Evolutionary conservation across 92 coral and sea anemone species (phyloP).

Genomic region (Phymanthus crucifer): DNA sequence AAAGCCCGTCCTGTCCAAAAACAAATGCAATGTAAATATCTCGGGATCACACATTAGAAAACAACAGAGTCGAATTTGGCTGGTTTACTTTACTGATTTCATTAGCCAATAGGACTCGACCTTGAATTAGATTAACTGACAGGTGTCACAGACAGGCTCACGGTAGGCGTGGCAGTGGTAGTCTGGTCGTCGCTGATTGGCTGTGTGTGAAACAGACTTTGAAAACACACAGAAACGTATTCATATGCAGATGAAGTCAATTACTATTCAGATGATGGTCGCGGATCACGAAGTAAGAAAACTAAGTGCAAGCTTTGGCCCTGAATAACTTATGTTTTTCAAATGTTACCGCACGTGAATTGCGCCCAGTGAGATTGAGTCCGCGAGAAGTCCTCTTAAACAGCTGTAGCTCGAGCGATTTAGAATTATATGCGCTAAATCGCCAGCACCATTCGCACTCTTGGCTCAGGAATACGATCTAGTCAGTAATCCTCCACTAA

Average conservation of each 20-base stretch:
- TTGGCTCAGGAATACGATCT: slow-evolving; percentile 9
- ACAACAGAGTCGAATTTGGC: slow-evolving; percentile 69
- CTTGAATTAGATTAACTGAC: slow-evolving; percentile 82
- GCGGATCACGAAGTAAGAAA: slow-evolving; percentile 45
- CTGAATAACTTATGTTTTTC: slow-evolving; percentile 23
- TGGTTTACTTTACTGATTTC: slow-evolving; percentile 74
- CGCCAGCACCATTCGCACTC: slow-evolving; percentile 6
- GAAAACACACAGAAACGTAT: slow-evolving; percentile 70
- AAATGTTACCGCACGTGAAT: neutral
- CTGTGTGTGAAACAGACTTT: slow-evolving; percentile 38
- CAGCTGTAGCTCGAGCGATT: neutral
- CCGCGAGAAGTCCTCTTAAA: neutral
- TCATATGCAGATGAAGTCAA: slow-evolving; percentile 68
- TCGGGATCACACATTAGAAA: slow-evolving; percentile 42
- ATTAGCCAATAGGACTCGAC: slow-evolving; percentile 72
- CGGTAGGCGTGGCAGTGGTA: slow-evolving; percentile 93
- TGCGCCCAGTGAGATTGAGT: neutral
- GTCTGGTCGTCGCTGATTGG: slow-evolving; percentile 79
- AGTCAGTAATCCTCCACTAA: neutral
- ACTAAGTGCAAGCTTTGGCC: slow-evolving; percentile 12
- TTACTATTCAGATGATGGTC: slow-evolving; percentile 61
- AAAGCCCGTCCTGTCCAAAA: slow-evolving; percentile 48
- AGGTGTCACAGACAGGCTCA: slow-evolving; percentile 69
- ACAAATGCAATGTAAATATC: slow-evolving; percentile 76
- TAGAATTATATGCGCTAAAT: slow-evolving; percentile 1